Evolutionary conservation across 2,797 vertebrate genomes (phyloP).

Genomic region (Notoglanidium macrostoma): DNA sequence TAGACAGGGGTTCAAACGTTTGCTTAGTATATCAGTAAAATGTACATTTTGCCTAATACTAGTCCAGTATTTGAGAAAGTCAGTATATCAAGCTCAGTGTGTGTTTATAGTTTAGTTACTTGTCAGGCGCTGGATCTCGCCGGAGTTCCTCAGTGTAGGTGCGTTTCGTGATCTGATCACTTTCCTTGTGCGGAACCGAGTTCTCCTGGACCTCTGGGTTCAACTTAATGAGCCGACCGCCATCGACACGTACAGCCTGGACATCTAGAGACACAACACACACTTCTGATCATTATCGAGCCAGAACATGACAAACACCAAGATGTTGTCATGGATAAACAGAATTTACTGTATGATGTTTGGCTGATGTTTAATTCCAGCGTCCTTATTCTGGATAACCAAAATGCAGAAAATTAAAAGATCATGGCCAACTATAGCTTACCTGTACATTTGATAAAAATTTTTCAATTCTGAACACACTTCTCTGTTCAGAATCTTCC

Average conservation of each 20-base stretch:
- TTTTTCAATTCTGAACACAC: not conserved
- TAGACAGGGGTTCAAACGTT: not conserved
- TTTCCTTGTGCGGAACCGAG: slow-evolving; percentile 60
- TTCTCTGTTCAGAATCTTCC: not conserved
- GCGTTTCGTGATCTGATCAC: slow-evolving; percentile 65
- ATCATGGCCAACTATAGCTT: not conserved
- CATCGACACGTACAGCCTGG: slow-evolving; percentile 53
- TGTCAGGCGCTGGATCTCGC: slow-evolving; percentile 70
- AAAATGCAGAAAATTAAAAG: not conserved
- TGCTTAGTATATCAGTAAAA: not conserved
- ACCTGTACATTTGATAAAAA: not conserved
- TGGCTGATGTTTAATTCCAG: no score
- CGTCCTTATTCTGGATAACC: not conserved
- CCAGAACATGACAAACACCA: not conserved
- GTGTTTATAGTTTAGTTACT: slow-evolving; percentile 59
- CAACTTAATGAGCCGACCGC: slow-evolving; percentile 59
- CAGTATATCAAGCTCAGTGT: not conserved
- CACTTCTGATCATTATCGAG: not conserved
- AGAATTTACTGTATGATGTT: not conserved
- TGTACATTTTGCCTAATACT: not conserved
- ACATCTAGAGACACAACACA: slow-evolving; percentile 28
- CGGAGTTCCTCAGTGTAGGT: slow-evolving; percentile 70
- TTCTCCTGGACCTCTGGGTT: slow-evolving; percentile 62
- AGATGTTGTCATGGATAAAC: not conserved
- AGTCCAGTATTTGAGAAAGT: not conserved